Evolutionary conservation across 2,113 vertebrate genomes (phyloP).

Genomic region (Mungos mungo): DNA sequence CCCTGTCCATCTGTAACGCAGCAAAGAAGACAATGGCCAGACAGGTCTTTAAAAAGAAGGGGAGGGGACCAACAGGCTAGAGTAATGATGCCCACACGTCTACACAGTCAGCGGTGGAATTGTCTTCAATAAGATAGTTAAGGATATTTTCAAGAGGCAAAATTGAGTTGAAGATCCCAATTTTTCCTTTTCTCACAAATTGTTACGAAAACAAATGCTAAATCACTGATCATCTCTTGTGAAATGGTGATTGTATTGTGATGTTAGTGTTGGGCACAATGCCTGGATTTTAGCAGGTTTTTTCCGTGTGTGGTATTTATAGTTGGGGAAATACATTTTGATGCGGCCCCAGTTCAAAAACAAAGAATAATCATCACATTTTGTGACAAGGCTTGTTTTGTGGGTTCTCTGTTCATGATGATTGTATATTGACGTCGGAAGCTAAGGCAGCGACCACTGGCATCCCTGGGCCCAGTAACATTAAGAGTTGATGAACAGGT

Average conservation of each 20-base stretch:
- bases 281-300: not conserved
- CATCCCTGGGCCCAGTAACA: not conserved
- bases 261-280: not conserved
- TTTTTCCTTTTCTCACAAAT: not conserved
- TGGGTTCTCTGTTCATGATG: constrained; percentile 30
- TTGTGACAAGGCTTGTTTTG: constrained; percentile 28
- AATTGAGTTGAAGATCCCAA: not conserved
- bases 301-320: not conserved
- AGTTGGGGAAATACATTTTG: not conserved
- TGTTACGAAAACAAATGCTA: not conserved
- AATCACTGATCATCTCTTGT: not conserved
- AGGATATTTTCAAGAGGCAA: constrained; percentile 26
- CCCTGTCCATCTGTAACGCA: not conserved
- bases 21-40: not conserved
- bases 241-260: not conserved
- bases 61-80: not conserved
- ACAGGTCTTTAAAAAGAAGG: not conserved
- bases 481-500: not conserved
- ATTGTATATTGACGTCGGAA: constrained; percentile 42
- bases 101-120: not conserved
- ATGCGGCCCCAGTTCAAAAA: not conserved
- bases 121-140: not conserved
- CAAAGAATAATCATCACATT: not conserved
- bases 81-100: not conserved
- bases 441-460: constrained; percentile 20